Evolutionary conservation across 2,797 vertebrate genomes (phyloP).

Genomic region (Mus minutoides): DNA sequence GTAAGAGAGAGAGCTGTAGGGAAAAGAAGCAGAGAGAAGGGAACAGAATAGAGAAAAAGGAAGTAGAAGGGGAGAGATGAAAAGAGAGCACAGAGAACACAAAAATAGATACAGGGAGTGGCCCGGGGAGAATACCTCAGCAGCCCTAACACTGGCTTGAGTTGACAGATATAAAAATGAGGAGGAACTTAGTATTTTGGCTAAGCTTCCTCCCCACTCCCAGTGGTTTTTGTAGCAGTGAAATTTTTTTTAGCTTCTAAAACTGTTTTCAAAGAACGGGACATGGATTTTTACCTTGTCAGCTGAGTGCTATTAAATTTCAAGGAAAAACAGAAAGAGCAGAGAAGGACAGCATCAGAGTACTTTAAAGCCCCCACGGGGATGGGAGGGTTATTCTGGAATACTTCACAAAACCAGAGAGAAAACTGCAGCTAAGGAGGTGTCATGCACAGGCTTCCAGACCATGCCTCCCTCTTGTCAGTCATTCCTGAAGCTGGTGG

Average conservation of each 20-base stretch:
- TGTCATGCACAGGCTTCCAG: not conserved
- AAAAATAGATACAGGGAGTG: no score
- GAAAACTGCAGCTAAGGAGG: not conserved
- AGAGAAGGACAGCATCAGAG: not conserved
- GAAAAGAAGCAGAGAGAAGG: not conserved
- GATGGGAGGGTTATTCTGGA: not conserved
- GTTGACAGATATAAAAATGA: not conserved
- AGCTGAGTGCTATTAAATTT: conserved; percentile 13
- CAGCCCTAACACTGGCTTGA: not conserved
- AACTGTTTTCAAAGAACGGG: not conserved
- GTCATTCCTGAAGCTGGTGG: not conserved
- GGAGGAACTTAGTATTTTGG: not conserved
- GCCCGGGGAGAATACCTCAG: not conserved
- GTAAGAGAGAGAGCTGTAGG: not conserved
- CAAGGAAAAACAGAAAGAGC: conserved; percentile 18
- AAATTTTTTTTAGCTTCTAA: conserved; percentile 6
- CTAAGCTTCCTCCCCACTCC: not conserved
- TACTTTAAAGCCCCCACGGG: conserved; percentile 3
- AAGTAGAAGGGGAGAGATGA: not conserved
- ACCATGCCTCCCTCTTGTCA: not conserved
- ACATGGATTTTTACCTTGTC: conserved; percentile 13
- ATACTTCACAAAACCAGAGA: not conserved
- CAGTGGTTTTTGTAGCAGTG: not conserved
- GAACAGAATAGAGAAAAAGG: not conserved
- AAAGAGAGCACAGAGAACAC: not conserved